Evolutionary conservation across 2,113 vertebrate genomes (phyloP).

Genomic region (Carassius gibelio): DNA sequence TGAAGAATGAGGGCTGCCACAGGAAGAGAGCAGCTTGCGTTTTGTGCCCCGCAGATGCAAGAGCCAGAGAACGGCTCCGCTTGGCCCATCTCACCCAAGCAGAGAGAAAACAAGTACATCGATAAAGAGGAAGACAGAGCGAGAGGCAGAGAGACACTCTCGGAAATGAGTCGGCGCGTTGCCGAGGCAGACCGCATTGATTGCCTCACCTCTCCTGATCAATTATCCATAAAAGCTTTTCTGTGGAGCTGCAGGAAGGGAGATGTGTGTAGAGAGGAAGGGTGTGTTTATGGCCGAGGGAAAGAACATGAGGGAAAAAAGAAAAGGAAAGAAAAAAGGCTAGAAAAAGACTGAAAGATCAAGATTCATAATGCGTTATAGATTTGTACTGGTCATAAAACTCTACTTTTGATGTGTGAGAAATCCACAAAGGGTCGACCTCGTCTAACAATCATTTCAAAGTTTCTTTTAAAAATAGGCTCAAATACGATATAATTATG

Average conservation of each 20-base stretch:
- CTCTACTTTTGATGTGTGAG: background rate
- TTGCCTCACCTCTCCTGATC: conserved; percentile 71
- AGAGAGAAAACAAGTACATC: conserved; percentile 26
- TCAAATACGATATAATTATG: background rate
- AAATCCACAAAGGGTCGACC: background rate
- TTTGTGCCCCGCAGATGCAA: background rate
- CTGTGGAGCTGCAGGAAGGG: conserved; percentile 61
- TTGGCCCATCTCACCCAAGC: conserved; percentile 6
- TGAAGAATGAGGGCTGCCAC: background rate
- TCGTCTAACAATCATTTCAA: background rate
- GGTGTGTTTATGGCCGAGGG: conserved; percentile 12
- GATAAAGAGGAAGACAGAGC: background rate
- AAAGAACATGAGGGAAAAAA: conserved; percentile 19
- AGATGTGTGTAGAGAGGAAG: too few relatives aligned
- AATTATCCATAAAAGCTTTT: conserved; percentile 79
- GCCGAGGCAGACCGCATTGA: conserved; percentile 72
- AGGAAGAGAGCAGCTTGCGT: background rate
- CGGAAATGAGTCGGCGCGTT: conserved; percentile 72
- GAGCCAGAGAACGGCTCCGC: background rate
- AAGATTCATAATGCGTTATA: background rate
- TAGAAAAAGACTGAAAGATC: background rate
- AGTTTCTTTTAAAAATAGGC: background rate
- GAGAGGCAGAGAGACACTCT: conserved; percentile 62
- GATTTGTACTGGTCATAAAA: background rate
- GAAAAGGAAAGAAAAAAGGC: background rate